phyloP scores from a whole-genome alignment of 1,140 invertebrate genomes.

The Drosophila funebris region DNA sequence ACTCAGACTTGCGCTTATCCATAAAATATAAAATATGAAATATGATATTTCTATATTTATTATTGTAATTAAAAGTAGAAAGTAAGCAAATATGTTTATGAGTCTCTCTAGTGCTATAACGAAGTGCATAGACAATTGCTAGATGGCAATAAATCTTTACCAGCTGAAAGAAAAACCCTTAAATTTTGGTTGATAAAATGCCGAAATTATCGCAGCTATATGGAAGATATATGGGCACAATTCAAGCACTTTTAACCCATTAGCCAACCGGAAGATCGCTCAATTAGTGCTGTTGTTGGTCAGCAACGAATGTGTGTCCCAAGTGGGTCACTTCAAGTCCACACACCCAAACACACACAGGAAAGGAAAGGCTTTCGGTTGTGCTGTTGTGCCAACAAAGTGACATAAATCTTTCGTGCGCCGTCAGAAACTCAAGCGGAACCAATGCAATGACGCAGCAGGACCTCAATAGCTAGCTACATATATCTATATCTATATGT shows the following conservation, averaged over 20 bases:
- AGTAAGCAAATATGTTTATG: too few species aligned
- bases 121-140: not conserved
- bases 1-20: too few species aligned
- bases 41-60: conserved; percentile 1
- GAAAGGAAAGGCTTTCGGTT: conserved; percentile 20
- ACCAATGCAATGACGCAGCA: conserved; percentile 79
- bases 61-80: not conserved
- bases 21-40: not conserved
- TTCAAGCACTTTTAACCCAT: conserved; percentile 70
- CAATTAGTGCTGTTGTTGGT: conserved; percentile 69
- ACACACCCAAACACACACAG: not conserved
- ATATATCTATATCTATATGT: not conserved
- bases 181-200: conserved; percentile 79
- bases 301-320: conserved; percentile 41
- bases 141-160: conserved; percentile 64
- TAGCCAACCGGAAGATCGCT: conserved; percentile 77
- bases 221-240: conserved; percentile 57
- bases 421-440: conserved; percentile 64
- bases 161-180: conserved; percentile 50
- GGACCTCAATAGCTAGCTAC: conserved; percentile 33
- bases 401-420: conserved; percentile 74
- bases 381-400: conserved; percentile 66
- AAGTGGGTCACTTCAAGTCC: conserved; percentile 70
- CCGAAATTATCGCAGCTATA: conserved; percentile 66
- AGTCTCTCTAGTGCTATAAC: conserved; percentile 16